phyloP scores from a whole-genome alignment of 1,140 invertebrate genomes.

The Drosophila watanabei region DNA sequence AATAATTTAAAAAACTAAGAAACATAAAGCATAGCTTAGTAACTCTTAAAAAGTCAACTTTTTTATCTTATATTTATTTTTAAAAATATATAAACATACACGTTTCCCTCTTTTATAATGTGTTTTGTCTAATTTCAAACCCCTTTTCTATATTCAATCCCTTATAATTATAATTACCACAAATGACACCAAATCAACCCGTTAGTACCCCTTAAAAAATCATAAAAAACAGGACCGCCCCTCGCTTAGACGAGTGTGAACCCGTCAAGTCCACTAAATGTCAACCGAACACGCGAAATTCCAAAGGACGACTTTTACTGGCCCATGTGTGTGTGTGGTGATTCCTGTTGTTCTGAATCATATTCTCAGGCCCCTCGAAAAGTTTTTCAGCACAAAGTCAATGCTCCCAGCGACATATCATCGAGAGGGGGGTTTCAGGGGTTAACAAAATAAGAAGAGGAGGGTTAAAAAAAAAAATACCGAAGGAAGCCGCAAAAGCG shows the following conservation, averaged over 20 bases:
- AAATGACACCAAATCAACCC: conserved; percentile 37
- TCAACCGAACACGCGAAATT: conserved; percentile 81
- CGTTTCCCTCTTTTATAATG: not conserved
- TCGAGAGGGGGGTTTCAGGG: not conserved
- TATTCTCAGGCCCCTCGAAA: conserved; percentile 22
- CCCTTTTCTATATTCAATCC: not conserved
- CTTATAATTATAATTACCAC: conserved; percentile 3
- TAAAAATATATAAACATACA: not conserved
- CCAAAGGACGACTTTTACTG: conserved; percentile 69
- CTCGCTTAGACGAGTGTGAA: conserved; percentile 71
- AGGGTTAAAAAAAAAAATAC: conserved; percentile 8
- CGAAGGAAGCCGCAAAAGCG: conserved; percentile 75
- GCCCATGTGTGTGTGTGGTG: conserved; percentile 19
- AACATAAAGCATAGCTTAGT: not conserved
- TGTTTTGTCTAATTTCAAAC: not conserved
- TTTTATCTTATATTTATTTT: not conserved
- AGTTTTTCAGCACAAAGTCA: conserved; percentile 51
- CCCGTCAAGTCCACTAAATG: conserved; percentile 78
- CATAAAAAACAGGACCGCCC: conserved; percentile 67
- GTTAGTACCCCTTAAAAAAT: conserved; percentile 20
- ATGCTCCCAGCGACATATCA: conserved; percentile 22
- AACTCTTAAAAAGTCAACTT: not conserved
- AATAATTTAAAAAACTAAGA: not conserved
- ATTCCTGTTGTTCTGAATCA: conserved; percentile 62
- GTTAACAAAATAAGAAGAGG: conserved; percentile 1